Evolutionary conservation across 2,113 vertebrate genomes (phyloP).

Genomic region (Heliornis fulica): DNA sequence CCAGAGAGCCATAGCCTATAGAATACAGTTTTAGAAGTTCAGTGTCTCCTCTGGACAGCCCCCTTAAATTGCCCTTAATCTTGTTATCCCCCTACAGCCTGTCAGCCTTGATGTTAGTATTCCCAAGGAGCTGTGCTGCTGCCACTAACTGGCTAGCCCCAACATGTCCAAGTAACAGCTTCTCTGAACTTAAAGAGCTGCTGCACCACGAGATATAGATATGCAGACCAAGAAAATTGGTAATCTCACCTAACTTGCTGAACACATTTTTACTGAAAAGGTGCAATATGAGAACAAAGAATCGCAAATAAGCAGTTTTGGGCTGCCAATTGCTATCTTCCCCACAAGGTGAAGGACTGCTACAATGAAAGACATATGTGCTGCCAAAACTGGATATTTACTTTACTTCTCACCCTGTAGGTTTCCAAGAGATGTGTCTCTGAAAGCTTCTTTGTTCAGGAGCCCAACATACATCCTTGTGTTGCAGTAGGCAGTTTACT

Average conservation of each 20-base stretch:
- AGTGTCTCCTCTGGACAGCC: not conserved
- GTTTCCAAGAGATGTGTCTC: not conserved
- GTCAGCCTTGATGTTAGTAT: not conserved
- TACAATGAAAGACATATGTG: not conserved
- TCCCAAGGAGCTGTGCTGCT: not conserved
- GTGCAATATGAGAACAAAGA: not conserved
- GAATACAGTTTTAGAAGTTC: not conserved
- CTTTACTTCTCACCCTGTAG: not conserved
- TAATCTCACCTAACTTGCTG: not conserved
- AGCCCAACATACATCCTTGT: not conserved
- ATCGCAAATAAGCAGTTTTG: not conserved
- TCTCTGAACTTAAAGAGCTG: not conserved
- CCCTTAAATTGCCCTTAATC: not conserved
- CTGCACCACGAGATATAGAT: not conserved
- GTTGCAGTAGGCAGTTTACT: not conserved
- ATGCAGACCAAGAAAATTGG: not conserved
- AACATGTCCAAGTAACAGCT: not conserved
- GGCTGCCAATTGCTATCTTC: not conserved
- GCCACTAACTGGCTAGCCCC: not conserved
- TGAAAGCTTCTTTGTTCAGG: not conserved
- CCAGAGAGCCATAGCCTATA: slow-evolving; percentile 93
- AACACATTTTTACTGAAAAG: not conserved
- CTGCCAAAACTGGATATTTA: not conserved
- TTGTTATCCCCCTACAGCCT: not conserved
- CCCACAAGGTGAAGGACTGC: not conserved